Base-by-base conservation (phyloP, 2,797 vertebrate species). In the Anguilla obscura region DNA sequence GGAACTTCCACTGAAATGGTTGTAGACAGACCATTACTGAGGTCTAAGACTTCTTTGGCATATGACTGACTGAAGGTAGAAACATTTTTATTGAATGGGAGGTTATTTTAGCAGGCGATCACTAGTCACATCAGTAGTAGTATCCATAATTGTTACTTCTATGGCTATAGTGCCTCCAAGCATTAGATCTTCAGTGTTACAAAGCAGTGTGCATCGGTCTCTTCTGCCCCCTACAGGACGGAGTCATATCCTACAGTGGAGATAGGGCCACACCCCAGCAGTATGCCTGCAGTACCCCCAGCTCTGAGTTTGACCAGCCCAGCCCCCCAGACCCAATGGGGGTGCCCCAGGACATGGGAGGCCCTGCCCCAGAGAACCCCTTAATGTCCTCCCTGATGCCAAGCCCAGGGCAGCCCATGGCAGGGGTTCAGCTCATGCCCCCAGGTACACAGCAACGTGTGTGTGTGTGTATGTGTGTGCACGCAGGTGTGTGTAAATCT, bases 261-360 rank as follows among this genome's bases (percentile, higher is more conserved):
- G 96, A 96, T 18, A 93, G 96, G 91, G 92, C 92, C 63, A 97
- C 96, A 0, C 97, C 97, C 0, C 94, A 93, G 58, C 97, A 95
- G 12, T 97, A 96, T 1, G 92, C 92, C 0, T 97, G 96, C 91
- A 97, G 96, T 91, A 97, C 97, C 0, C 97, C 97, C 0, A 97
- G 96, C 94, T 98, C 97, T 0, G 98, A 99, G 16, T 84, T 94
- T 30, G 98, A 98, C 52, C 96, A 93, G n/a, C 66, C 83, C 16
- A 96, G 95, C 89, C 96, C 94, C 9, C 86, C 90, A 33, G 97
- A 97, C 0, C 95, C 96, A 79, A 93, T 93, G 45, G 94, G 79
- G 89, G 89, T 90, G 21, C 76, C 91, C 2, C 91, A 86, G 50
- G 96, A 96, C 0, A 0, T 92, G 33, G 94, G 92, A 0, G 92